Evolutionary conservation across 2,888 invertebrate species (phyloP).

Genomic region (Lacanobia wlatinum): DNA sequence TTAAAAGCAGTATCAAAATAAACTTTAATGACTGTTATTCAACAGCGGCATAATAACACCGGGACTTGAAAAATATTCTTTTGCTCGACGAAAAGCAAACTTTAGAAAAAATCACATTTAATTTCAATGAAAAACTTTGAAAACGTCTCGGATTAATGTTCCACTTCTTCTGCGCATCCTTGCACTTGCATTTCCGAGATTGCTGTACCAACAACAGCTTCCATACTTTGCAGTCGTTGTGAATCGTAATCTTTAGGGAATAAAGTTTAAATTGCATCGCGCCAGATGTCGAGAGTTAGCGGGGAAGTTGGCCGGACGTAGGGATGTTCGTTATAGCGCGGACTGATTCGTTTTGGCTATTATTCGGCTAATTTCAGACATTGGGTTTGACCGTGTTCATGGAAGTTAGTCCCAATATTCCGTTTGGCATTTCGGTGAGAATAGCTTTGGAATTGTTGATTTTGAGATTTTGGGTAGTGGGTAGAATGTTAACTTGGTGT

Average conservation of each 20-base stretch:
- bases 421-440: slow-evolving; percentile 9
- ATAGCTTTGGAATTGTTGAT: slow-evolving; percentile 13
- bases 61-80: slow-evolving; percentile 40
- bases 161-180: slow-evolving; percentile 77
- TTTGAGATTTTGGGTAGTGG: slow-evolving; percentile 4
- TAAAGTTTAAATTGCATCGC: slow-evolving; percentile 80
- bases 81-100: slow-evolving; percentile 37
- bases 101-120: slow-evolving; percentile 50
- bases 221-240: slow-evolving; percentile 58
- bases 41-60: slow-evolving; percentile 25
- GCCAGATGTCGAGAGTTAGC: slow-evolving; percentile 62
- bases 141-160: slow-evolving; percentile 75
- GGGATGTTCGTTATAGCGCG: slow-evolving; percentile 54
- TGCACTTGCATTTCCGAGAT: slow-evolving; percentile 84
- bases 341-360: slow-evolving; percentile 45
- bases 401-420: slow-evolving; percentile 26
- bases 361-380: slow-evolving; percentile 56
- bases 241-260: slow-evolving; percentile 69
- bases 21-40: slow-evolving; percentile 52
- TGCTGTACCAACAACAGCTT: slow-evolving; percentile 70
- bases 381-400: slow-evolving; percentile 30
- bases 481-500: not conserved
- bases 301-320: slow-evolving; percentile 71
- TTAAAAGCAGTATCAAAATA: slow-evolving; percentile 45
- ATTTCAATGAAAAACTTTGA: slow-evolving; percentile 72